Conservation (phyloP, 2,797 vertebrate species). For the Babyrousa celebensis region DNA sequence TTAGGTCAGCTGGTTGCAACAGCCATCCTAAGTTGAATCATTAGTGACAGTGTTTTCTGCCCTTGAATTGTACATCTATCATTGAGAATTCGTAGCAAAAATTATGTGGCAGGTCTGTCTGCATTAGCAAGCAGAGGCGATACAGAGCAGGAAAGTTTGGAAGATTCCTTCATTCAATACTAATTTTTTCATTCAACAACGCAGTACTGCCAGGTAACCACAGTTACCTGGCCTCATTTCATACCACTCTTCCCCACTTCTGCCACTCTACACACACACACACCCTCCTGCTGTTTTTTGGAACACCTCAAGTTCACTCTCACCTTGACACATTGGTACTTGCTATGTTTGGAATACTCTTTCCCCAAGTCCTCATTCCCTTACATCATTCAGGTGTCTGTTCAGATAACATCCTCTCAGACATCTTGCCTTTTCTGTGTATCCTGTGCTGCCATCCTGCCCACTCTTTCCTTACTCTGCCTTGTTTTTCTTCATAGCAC, state of each 20-base stretch:
- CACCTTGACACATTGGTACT: neutral
- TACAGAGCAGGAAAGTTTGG: neutral
- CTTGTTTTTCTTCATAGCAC: neutral
- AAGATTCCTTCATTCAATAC: conserved; percentile 11
- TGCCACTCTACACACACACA: neutral
- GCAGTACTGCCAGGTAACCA: neutral
- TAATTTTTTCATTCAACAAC: neutral
- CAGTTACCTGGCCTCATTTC: neutral
- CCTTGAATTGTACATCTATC: neutral
- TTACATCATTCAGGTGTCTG: neutral
- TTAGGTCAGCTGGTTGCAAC: neutral
- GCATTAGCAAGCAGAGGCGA: neutral
- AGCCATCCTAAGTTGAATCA: neutral
- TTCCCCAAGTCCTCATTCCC: neutral
- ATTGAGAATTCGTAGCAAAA: conserved; percentile 17
- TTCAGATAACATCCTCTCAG: neutral
- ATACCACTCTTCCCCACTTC: neutral
- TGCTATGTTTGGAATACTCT: neutral
- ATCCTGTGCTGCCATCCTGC: neutral
- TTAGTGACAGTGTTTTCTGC: neutral
- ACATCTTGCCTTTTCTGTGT: neutral
- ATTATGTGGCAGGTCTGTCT: neutral
- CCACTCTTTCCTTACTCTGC: neutral
- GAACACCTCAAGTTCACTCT: neutral
- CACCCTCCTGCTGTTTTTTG: neutral